A percentile compares a stretch with the other conserved stretches of the same genome.
Conservation (phyloP, 2,888 invertebrate species). For the Pachliopta kotzebuea region DNA sequence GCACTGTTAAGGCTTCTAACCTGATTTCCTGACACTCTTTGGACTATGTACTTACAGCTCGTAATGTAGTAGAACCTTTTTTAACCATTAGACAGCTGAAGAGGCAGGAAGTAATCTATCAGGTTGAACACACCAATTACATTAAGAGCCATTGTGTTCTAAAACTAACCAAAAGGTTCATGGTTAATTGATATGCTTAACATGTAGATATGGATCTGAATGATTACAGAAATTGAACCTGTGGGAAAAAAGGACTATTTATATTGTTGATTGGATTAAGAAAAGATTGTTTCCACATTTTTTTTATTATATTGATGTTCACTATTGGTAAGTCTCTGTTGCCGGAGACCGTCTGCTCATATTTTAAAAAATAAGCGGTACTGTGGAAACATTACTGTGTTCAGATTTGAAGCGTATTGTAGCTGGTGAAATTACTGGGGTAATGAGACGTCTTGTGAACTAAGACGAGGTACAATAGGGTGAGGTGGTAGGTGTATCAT, state of each 20-base stretch:
- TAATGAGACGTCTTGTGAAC: too few species aligned
- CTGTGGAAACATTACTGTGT: too few species aligned
- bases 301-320: too few species aligned
- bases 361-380: too few species aligned
- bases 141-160: conserved; percentile 37
- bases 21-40: conserved; percentile 11
- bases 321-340: too few species aligned
- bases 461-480: too few species aligned
- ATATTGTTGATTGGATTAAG: background rate
- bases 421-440: too few species aligned
- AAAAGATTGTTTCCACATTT: background rate
- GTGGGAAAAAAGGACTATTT: background rate
- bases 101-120: conserved; percentile 28
- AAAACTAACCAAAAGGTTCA: conserved; percentile 34
- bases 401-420: too few species aligned
- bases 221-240: conserved; percentile 2
- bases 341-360: too few species aligned
- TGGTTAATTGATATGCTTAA: conserved; percentile 31
- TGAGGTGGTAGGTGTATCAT: too few species aligned
- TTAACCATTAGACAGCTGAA: conserved; percentile 23
- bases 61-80: conserved; percentile 8
- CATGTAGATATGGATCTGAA: conserved; percentile 22
- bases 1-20: conserved; percentile 16
- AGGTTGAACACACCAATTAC: conserved; percentile 33
- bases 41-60: background rate